phyloP scores from a whole-genome alignment of 2,888 invertebrate genomes.

The Aporophyla nigra region DNA sequence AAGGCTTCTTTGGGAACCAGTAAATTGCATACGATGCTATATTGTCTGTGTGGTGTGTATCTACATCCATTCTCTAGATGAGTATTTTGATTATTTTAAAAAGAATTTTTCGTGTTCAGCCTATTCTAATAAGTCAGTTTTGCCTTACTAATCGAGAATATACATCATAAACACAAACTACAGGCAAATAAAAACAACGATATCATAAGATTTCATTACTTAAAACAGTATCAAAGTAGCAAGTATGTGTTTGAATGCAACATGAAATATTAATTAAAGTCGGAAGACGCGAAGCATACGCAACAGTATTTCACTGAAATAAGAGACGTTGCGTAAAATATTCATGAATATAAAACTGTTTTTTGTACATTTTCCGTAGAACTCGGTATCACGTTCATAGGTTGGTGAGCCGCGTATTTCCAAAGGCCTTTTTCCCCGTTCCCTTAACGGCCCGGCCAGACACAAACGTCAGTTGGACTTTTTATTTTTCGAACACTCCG shows the following conservation, averaged over 20 bases:
- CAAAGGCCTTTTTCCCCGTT: too few relatives aligned
- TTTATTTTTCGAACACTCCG: conserved; percentile 36
- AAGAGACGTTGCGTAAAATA: conserved; percentile 18
- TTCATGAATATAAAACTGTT: conserved; percentile 9
- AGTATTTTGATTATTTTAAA: neutral
- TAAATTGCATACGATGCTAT: neutral
- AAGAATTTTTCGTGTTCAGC: neutral
- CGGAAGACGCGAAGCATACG: conserved; percentile 24
- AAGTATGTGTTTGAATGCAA: conserved; percentile 33
- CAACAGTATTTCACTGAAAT: conserved; percentile 17
- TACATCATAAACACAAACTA: neutral
- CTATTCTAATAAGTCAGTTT: neutral
- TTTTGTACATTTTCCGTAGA: conserved; percentile 8
- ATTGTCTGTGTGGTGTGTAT: neutral
- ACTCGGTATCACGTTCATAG: neutral
- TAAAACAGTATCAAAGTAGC: conserved; percentile 25
- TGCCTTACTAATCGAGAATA: neutral
- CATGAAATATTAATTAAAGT: conserved; percentile 47
- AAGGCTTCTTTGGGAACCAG: neutral
- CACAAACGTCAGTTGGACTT: neutral
- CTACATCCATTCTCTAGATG: neutral
- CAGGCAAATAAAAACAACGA: conserved; percentile 1
- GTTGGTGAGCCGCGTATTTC: neutral
- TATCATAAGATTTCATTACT: conserved; percentile 26
- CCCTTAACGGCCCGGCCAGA: too few relatives aligned